phyloP scores from a whole-genome alignment of 2,797 vertebrate genomes.

The Malurus leucopterus region DNA sequence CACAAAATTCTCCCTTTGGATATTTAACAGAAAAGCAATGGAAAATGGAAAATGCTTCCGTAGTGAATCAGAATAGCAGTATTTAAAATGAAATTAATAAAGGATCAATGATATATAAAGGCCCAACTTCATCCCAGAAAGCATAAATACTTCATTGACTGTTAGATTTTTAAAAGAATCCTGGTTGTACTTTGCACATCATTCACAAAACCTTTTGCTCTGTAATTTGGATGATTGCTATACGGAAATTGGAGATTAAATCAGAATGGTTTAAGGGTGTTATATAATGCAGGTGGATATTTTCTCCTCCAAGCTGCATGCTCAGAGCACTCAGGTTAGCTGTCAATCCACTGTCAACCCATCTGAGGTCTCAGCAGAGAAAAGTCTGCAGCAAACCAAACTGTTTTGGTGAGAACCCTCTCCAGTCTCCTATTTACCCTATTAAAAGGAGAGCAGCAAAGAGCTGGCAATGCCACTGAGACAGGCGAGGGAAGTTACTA shows the following conservation, averaged over 20 bases:
- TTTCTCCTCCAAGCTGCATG: background rate
- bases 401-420: background rate
- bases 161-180: slow-evolving; percentile 24
- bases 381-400: background rate
- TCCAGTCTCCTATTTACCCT: background rate
- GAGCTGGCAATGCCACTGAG: background rate
- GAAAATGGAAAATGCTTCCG: slow-evolving; percentile 42
- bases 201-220: slow-evolving; percentile 36
- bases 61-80: slow-evolving; percentile 23
- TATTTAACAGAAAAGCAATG: slow-evolving; percentile 24
- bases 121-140: slow-evolving; percentile 13
- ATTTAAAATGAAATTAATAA: slow-evolving; percentile 62
- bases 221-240: slow-evolving; percentile 8
- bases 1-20: slow-evolving; percentile 37
- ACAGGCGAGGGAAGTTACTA: background rate
- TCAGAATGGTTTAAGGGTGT: background rate
- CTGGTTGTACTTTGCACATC: background rate
- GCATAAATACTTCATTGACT: slow-evolving; percentile 42
- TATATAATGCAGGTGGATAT: background rate
- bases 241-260: slow-evolving; percentile 3
- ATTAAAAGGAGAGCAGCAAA: background rate
- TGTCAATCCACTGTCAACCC: background rate
- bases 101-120: slow-evolving; percentile 42
- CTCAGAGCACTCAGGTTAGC: background rate
- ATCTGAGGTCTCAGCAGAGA: background rate